A percentile compares a stretch with the other conserved stretches of the same genome.
phyloP scores from a whole-genome alignment of 2,888 invertebrate species.

The Polia nebulosa region DNA sequence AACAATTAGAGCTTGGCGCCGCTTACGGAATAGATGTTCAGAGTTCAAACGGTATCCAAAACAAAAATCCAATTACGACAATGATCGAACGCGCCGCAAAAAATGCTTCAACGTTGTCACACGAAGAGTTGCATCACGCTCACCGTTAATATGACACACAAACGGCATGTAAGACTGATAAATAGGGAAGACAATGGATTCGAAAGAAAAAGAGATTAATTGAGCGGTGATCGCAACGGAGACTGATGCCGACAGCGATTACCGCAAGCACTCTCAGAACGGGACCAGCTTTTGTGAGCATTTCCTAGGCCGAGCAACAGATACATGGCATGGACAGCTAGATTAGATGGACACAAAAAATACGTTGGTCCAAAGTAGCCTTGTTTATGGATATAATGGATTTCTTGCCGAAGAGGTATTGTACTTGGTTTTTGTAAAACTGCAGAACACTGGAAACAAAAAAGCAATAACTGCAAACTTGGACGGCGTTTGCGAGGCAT shows the following conservation, averaged over 20 bases:
- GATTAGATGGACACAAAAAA: conserved; percentile 74
- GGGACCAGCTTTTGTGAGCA: conserved; percentile 81
- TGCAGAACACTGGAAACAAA: conserved; percentile 55
- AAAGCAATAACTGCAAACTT: conserved; percentile 55
- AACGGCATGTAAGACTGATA: conserved; percentile 70
- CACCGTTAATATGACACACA: conserved; percentile 77
- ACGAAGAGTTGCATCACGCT: conserved; percentile 78
- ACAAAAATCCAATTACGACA: conserved; percentile 73
- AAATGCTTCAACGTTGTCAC: conserved; percentile 75
- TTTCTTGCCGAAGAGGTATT: conserved; percentile 65
- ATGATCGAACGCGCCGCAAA: conserved; percentile 69
- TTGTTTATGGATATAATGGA: conserved; percentile 72
- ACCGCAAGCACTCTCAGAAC: conserved; percentile 84
- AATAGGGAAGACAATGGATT: conserved; percentile 78
- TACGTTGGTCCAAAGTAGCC: conserved; percentile 65
- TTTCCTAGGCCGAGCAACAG: conserved; percentile 69
- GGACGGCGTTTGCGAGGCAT: conserved; percentile 46
- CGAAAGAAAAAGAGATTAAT: conserved; percentile 78
- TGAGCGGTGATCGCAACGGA: conserved; percentile 71
- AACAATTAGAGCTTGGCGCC: conserved; percentile 64
- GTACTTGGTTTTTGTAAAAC: conserved; percentile 64
- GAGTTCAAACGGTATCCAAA: conserved; percentile 69
- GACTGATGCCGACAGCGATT: conserved; percentile 77
- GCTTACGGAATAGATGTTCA: conserved; percentile 66
- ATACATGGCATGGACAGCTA: conserved; percentile 75